These are phyloP conservation scores for Raillietiella orientalis DNA, from an alignment of 2,888 invertebrate species.

Conservation along the genomic window DNA sequence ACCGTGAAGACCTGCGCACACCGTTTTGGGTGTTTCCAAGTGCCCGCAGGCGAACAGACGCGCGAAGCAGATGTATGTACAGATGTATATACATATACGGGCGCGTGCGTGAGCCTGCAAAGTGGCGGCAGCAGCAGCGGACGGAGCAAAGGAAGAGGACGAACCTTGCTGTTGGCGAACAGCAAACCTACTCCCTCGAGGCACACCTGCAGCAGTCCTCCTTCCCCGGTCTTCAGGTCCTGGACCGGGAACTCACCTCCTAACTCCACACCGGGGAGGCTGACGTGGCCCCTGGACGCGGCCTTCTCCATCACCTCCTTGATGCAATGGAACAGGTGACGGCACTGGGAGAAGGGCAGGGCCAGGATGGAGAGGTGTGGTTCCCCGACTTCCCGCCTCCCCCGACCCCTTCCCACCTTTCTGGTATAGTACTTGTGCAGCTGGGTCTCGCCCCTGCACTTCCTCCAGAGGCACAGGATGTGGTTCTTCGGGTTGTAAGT, in stretches of 20 bases:
- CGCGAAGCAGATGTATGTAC: slow-evolving; percentile 2
- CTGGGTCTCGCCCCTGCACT: slow-evolving; percentile 73
- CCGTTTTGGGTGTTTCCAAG: slow-evolving; percentile 3
- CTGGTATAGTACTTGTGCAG: slow-evolving; percentile 95
- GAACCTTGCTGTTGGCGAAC: slow-evolving; percentile 97
- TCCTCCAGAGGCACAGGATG: slow-evolving; percentile 84
- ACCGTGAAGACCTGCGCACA: no score
- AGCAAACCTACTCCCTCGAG: slow-evolving; percentile 97
- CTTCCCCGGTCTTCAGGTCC: slow-evolving; percentile 85
- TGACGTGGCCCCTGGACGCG: slow-evolving; percentile 24
- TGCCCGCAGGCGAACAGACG: slow-evolving; percentile 1
- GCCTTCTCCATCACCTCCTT: slow-evolving; percentile 91
- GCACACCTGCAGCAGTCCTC: slow-evolving; percentile 77
- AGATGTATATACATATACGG: no score
- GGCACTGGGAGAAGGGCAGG: slow-evolving; percentile 32
- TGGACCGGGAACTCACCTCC: slow-evolving; percentile 92
- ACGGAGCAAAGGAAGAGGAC: no score
- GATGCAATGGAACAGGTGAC: slow-evolving; percentile 89
- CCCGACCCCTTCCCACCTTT: slow-evolving; percentile 30
- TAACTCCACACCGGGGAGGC: slow-evolving; percentile 17
- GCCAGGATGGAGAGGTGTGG: neutral
- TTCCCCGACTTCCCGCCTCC: neutral
- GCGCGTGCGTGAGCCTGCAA: neutral
- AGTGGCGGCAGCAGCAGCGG: neutral
- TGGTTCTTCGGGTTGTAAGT: slow-evolving; percentile 96